Percentiles rank a stretch among this genome's conserved stretches.
Conservation (phyloP, 1,140 invertebrate species). For the Bilobella aurantiaca region DNA sequence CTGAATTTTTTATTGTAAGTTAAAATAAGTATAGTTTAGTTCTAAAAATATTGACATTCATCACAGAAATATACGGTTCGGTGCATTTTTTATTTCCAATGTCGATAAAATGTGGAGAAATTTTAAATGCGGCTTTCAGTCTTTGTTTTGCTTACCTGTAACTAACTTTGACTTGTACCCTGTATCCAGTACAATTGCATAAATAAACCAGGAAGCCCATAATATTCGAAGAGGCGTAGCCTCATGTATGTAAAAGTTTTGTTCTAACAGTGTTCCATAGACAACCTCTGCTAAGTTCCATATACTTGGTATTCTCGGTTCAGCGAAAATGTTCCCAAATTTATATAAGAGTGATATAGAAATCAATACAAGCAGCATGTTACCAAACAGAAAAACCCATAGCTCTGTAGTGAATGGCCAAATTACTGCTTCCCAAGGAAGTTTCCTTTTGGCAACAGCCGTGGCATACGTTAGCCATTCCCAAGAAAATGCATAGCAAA, state of each 20-base stretch:
- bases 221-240: slow-evolving; percentile 5
- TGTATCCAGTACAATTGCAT: slow-evolving; percentile 9
- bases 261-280: slow-evolving; percentile 20
- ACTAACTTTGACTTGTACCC: slow-evolving; percentile 26
- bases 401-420: slow-evolving; percentile 18
- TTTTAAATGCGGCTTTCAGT: too few species aligned
- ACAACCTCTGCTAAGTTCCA: slow-evolving; percentile 14
- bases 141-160: background rate
- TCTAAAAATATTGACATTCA: too few species aligned
- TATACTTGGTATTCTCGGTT: too few species aligned
- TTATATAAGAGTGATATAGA: too few species aligned
- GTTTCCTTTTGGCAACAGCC: slow-evolving; percentile 3
- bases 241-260: slow-evolving; percentile 8
- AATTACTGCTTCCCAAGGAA: slow-evolving; percentile 16
- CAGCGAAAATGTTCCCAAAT: too few species aligned
- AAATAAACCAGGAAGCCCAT: slow-evolving; percentile 16
- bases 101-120: too few species aligned
- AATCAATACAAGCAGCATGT: background rate
- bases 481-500: background rate
- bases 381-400: slow-evolving; percentile 8
- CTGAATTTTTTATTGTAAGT: too few species aligned
- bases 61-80: too few species aligned
- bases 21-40: too few species aligned
- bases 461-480: slow-evolving; percentile 23
- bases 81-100: too few species aligned